Evolutionary conservation across 2,888 invertebrate species (phyloP).

Genomic region (Ommatoiulus sabulosus): DNA sequence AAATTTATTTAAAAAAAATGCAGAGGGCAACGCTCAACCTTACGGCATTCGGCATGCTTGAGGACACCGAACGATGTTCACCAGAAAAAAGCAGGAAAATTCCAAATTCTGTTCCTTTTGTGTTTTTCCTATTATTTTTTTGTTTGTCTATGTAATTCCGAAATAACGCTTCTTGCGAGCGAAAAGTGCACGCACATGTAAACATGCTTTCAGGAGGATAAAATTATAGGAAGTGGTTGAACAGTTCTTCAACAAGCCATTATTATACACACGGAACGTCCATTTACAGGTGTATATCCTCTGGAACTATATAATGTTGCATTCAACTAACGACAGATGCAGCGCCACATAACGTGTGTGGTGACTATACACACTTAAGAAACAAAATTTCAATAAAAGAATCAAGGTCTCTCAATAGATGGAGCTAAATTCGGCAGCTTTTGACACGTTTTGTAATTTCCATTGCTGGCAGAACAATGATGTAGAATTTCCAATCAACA

Average conservation of each 20-base stretch:
- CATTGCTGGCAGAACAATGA: too few relatives aligned
- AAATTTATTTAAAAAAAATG: neutral
- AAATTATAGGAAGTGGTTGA: constrained; percentile 1
- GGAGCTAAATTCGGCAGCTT: too few relatives aligned
- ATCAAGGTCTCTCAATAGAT: too few relatives aligned
- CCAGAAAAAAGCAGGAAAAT: neutral
- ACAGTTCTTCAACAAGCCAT: neutral
- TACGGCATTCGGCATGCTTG: neutral
- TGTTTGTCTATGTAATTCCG: neutral
- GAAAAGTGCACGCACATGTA: constrained; percentile 1
- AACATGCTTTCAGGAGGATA: neutral
- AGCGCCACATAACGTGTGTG: neutral
- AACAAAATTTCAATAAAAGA: neutral
- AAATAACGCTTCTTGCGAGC: neutral
- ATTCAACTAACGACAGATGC: neutral
- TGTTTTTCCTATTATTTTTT: neutral
- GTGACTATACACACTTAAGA: neutral
- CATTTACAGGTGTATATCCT: neutral
- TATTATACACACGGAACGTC: neutral
- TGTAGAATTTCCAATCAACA: too few relatives aligned
- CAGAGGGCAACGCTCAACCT: constrained; percentile 3
- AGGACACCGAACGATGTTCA: neutral
- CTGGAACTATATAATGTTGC: neutral
- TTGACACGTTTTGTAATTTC: too few relatives aligned
- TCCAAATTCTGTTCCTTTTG: neutral